Conservation (phyloP, 2,888 invertebrate genomes). For the Pristionchus exspectatus region DNA sequence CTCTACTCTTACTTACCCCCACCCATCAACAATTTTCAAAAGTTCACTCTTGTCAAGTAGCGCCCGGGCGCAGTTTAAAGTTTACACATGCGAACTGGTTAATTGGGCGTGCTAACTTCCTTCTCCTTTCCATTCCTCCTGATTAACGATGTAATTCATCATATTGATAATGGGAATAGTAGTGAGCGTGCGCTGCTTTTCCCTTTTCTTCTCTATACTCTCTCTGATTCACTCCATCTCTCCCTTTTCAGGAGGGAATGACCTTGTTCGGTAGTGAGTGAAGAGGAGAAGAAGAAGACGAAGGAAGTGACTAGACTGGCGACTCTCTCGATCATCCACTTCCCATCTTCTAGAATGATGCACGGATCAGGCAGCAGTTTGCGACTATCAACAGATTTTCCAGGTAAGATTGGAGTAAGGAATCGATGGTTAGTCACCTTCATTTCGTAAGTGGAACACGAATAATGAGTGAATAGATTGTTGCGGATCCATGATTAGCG, state of each 20-base stretch:
- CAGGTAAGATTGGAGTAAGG: not conserved
- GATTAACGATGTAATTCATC: conserved; percentile 33
- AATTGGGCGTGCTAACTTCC: conserved; percentile 22
- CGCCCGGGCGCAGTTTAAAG: not conserved
- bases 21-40: conserved; percentile 24
- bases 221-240: conserved; percentile 42
- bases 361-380: not conserved
- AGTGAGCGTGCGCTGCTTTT: not conserved
- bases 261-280: conserved; percentile 46
- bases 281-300: conserved; percentile 1
- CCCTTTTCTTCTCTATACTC: conserved; percentile 3
- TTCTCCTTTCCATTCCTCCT: conserved; percentile 4
- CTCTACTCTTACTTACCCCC: not conserved
- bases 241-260: conserved; percentile 40
- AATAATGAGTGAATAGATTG: not conserved
- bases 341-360: not conserved
- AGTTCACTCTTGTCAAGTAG: not conserved
- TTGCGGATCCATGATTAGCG: conserved; percentile 1
- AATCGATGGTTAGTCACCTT: conserved; percentile 21
- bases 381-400: conserved; percentile 42
- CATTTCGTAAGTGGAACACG: conserved; percentile 21
- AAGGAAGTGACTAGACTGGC: conserved; percentile 9
- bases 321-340: not conserved
- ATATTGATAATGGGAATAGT: conserved; percentile 25
- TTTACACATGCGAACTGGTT: conserved; percentile 30